phyloP scores from a whole-genome alignment of 2,888 invertebrate species.

The Xanthorhoe spadicearia region DNA sequence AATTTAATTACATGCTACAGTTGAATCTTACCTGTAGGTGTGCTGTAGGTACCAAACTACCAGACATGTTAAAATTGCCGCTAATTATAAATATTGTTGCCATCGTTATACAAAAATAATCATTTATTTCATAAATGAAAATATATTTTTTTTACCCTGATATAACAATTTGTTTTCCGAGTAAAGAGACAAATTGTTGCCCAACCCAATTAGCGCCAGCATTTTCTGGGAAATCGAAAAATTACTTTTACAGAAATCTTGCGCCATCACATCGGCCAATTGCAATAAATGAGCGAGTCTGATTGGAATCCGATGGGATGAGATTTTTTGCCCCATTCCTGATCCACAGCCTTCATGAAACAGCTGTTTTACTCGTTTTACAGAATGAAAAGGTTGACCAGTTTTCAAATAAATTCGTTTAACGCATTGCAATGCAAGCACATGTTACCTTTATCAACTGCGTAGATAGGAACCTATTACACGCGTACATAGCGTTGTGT shows the following conservation, averaged over 20 bases:
- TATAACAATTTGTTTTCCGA: not conserved
- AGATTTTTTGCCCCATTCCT: conserved; percentile 62
- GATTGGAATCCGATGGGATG: conserved; percentile 73
- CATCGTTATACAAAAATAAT: too few relatives aligned
- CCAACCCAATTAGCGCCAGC: conserved; percentile 27
- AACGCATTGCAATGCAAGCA: too few relatives aligned
- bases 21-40: too few relatives aligned
- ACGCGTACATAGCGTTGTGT: too few relatives aligned
- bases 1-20: too few relatives aligned
- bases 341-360: conserved; percentile 24
- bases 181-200: conserved; percentile 5
- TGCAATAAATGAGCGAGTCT: conserved; percentile 73
- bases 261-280: conserved; percentile 70
- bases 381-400: too few relatives aligned
- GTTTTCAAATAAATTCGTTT: too few relatives aligned
- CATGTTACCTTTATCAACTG: too few relatives aligned
- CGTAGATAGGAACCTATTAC: too few relatives aligned
- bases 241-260: conserved; percentile 63
- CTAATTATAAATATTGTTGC: too few relatives aligned
- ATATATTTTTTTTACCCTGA: not conserved
- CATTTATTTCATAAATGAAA: not conserved
- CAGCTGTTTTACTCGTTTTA: conserved; percentile 17
- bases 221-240: conserved; percentile 43
- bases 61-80: too few relatives aligned
- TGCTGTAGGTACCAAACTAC: not conserved